A percentile compares a stretch with the other conserved stretches of the same genome.
phyloP scores from a whole-genome alignment of 2,888 invertebrate species.

The Hirtodrosophila cameraria region DNA sequence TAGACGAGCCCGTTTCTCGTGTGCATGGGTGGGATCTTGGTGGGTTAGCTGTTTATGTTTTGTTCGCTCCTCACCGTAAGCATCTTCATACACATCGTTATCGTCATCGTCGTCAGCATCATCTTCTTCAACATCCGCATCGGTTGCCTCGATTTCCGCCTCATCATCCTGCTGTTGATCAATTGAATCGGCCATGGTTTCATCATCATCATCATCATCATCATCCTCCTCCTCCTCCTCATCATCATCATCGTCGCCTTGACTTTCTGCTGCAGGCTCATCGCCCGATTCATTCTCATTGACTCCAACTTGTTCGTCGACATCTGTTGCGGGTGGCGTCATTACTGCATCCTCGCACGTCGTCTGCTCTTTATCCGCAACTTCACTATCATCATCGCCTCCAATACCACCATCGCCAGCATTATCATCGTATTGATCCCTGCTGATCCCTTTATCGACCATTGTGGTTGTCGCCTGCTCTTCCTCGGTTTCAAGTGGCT shows the following conservation, averaged over 20 bases:
- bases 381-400: background rate
- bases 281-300: constrained; percentile 59
- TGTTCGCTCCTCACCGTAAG: constrained; percentile 57
- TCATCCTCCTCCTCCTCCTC: constrained; percentile 65
- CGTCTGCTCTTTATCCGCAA: constrained; percentile 21
- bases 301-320: constrained; percentile 52
- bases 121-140: constrained; percentile 68
- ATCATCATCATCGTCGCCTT: constrained; percentile 51
- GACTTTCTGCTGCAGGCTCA: constrained; percentile 45
- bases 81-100: constrained; percentile 68
- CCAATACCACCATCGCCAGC: constrained; percentile 49
- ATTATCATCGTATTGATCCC: constrained; percentile 29
- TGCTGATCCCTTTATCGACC: constrained; percentile 35
- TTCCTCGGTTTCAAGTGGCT: constrained; percentile 49
- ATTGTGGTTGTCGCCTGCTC: constrained; percentile 46
- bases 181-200: constrained; percentile 73
- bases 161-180: constrained; percentile 65
- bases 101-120: constrained; percentile 41
- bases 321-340: constrained; percentile 69
- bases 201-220: constrained; percentile 65
- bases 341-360: constrained; percentile 52
- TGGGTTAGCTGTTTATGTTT: background rate
- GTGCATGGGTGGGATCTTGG: background rate
- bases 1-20: constrained; percentile 34
- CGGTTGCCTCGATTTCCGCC: constrained; percentile 66